These are phyloP conservation scores for Anhinga rufa DNA, from an alignment of 2,113 vertebrate genomes.

Conservation along the genomic window DNA sequence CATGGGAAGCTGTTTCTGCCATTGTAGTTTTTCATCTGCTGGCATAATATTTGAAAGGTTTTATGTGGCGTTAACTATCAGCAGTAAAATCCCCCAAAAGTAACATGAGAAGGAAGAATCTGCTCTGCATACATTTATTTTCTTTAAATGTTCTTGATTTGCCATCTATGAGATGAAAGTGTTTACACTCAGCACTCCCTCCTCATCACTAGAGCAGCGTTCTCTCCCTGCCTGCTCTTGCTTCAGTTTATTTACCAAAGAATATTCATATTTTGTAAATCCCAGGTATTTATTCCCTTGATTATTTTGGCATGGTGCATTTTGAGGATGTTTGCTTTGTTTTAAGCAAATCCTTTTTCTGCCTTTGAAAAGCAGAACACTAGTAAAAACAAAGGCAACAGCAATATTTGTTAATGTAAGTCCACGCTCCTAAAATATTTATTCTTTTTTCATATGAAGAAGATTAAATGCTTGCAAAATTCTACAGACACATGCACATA, in stretches of 20 bases:
- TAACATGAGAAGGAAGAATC: constrained; percentile 28
- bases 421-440: constrained; percentile 73
- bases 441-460: constrained; percentile 70
- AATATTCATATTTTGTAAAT: constrained; percentile 73
- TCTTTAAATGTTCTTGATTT: constrained; percentile 48
- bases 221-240: background rate
- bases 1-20: constrained; percentile 38
- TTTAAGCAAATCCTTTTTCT: constrained; percentile 67
- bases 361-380: constrained; percentile 63
- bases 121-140: constrained; percentile 54
- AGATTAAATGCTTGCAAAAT: constrained; percentile 72
- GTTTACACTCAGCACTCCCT: background rate
- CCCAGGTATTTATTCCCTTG: constrained; percentile 64
- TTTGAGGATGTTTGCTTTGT: constrained; percentile 75
- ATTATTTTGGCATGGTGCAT: constrained; percentile 68
- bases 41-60: background rate
- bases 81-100: constrained; percentile 40
- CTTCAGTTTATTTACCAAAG: constrained; percentile 46
- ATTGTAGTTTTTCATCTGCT: constrained; percentile 48
- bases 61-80: constrained; percentile 46
- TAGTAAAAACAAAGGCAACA: constrained; percentile 71
- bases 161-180: constrained; percentile 10
- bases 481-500: constrained; percentile 66
- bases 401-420: constrained; percentile 67
- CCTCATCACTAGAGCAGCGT: background rate